These are phyloP conservation scores for Hololepta plana DNA, from an alignment of 2,888 invertebrate species.

Conservation along the genomic window DNA sequence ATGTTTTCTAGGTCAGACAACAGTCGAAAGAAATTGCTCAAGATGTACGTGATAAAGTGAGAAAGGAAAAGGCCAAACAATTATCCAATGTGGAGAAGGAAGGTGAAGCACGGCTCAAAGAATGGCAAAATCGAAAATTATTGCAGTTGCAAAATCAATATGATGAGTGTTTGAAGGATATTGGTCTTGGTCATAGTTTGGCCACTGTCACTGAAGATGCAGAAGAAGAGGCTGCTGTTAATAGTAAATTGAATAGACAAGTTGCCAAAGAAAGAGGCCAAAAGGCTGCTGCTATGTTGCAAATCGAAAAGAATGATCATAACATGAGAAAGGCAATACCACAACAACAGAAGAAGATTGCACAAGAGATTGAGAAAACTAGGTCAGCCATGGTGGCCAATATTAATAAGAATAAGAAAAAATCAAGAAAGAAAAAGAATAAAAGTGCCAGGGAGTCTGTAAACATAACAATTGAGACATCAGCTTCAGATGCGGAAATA, in stretches of 20 bases:
- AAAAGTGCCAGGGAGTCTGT: constrained; percentile 5
- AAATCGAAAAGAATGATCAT: constrained; percentile 17
- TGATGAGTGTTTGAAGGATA: constrained; percentile 29
- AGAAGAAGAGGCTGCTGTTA: constrained; percentile 12
- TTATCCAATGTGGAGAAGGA: constrained; percentile 29
- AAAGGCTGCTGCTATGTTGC: constrained; percentile 22
- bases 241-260: constrained; percentile 16
- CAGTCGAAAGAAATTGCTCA: constrained; percentile 42
- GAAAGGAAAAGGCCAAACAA: constrained; percentile 31
- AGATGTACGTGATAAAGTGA: constrained; percentile 33
- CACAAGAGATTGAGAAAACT: constrained; percentile 29
- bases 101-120: constrained; percentile 31
- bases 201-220: constrained; percentile 26
- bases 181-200: constrained; percentile 31
- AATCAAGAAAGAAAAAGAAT: constrained; percentile 9
- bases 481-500: background rate
- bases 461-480: too few species aligned
- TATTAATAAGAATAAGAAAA: constrained; percentile 13
- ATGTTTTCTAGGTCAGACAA: constrained; percentile 34
- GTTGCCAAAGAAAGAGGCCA: constrained; percentile 25
- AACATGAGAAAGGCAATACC: constrained; percentile 15
- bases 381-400: constrained; percentile 26
- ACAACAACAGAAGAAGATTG: constrained; percentile 18
- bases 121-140: constrained; percentile 32
- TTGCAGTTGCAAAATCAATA: constrained; percentile 32